Base-by-base conservation (phyloP, 2,888 invertebrate genomes). In the Trypoxylon attenuatum region DNA sequence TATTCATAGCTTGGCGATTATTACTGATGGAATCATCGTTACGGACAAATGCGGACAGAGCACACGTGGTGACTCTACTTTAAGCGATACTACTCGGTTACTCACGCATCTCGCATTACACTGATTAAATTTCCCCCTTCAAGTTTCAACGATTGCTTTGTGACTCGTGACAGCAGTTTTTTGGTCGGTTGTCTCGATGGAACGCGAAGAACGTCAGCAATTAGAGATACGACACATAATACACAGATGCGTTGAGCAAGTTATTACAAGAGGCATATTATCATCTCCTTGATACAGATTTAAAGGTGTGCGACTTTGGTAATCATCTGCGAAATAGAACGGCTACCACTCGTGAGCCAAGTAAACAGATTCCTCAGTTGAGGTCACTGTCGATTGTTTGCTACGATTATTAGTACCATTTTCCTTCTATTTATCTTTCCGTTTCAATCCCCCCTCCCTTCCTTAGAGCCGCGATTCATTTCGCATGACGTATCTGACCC, bases 281-380 rank as follows among this genome's bases (percentile, higher is more conserved):
- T 47, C 39, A 46, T 66, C 60, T 51, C 65, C 60, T 65, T 65
- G 68, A 65, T 52, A 49, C 38, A 55, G 67, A 56, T 67, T 59
- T 52, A 58, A 50, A 50, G 29, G 50, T 50, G 39, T 59, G 47
- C 23, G 38, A 27, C 27, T 52, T 65, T 60, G 47, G 47, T 22
- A 51, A 42, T 51, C 55, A 52, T 51, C 52, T 55, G 64, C 42
- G 59, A 47, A 42, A 43, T 42, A 43, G 57, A 22, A 29, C 22
- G 33, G 27, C 23, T 2, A 18, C 13, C 19, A 21, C 18, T 33
- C 25, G 21, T 21, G 60, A 60, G 64, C 65, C 60, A 56, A 65
- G 23, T 38, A 60, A 60, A 46, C 18, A 58, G 45, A 52, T 46
- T 56, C 22, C 25, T 18, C 21, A 33, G 33, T 33, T n/a, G 33